A percentile compares a stretch with the other conserved stretches of the same genome.
Evolutionary conservation across 2,888 invertebrate species (phyloP).

Genomic region (Thecophora atra): DNA sequence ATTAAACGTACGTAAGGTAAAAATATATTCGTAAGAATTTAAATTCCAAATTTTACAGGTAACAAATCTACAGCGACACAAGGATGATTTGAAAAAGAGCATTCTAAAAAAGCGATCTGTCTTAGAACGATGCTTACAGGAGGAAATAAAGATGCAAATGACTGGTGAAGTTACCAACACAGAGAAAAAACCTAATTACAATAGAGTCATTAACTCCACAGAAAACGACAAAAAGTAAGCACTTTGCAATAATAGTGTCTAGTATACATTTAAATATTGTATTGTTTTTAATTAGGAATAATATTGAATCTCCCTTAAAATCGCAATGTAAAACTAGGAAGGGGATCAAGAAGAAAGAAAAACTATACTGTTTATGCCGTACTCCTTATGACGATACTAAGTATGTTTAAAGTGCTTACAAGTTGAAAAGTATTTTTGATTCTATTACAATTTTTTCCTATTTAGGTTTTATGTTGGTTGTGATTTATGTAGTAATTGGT

Average conservation of each 20-base stretch:
- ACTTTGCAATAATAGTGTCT: not conserved
- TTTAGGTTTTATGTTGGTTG: conserved; percentile 97
- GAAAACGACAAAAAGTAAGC: conserved; percentile 43
- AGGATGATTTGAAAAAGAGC: conserved; percentile 91
- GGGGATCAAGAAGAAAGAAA: conserved; percentile 73
- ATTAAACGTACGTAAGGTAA: conserved; percentile 13
- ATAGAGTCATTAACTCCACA: conserved; percentile 40
- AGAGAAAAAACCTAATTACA: conserved; percentile 30
- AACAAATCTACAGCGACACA: conserved; percentile 75
- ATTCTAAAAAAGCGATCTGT: conserved; percentile 90
- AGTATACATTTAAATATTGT: not conserved
- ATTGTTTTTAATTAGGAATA: conserved; percentile 29
- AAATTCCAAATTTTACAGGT: not conserved
- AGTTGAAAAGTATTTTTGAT: not conserved
- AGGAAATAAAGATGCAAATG: conserved; percentile 87
- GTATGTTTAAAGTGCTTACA: conserved; percentile 65
- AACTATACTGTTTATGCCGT: conserved; percentile 89
- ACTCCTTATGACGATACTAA: conserved; percentile 96
- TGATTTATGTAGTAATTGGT: conserved; percentile 98
- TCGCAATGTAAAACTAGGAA: conserved; percentile 44
- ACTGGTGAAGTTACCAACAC: conserved; percentile 69
- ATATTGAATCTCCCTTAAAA: conserved; percentile 36
- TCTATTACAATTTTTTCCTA: conserved; percentile 41
- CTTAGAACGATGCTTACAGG: conserved; percentile 87
- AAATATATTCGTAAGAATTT: not conserved